Evolutionary conservation across 2,888 invertebrate species (phyloP), one percentile per base, ranked within the genome.

Genomic region (Sclerodermus sp.): DNA sequence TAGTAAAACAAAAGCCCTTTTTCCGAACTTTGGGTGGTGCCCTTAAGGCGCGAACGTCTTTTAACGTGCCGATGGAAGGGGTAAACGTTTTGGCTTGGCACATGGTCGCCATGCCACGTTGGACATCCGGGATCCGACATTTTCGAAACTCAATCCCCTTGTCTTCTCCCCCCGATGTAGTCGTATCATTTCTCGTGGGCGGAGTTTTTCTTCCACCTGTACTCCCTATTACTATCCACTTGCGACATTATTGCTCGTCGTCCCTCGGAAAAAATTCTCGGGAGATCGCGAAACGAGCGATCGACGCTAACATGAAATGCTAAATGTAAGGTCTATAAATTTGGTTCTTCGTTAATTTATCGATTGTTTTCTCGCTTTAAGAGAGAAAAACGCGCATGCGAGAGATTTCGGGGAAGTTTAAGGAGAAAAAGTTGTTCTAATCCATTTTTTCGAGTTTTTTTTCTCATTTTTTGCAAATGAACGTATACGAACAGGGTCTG

Each of bases 401-500:
- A n/a, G n/a, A n/a, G n/a, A n/a, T n/a, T n/a, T n/a, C n/a, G n/a
- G n/a, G n/a, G n/a, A n/a, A n/a, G n/a, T n/a, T n/a, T n/a, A n/a
- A n/a, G n/a, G n/a, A n/a, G n/a, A n/a, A n/a, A n/a, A n/a, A n/a
- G n/a, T n/a, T n/a, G n/a, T n/a, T n/a, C n/a, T n/a, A n/a, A n/a
- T n/a, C n/a, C n/a, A n/a, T n/a, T n/a, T n/a, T n/a, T 34, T 43
- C 43, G 16, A 30, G 49, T 51, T 29, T 51, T 47, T 55, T 50
- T 51, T 47, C 31, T 31, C 48, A 48, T 60, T 60, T 59, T 59
- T 57, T 63, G 60, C 60, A 48, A 57, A 55, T 55, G 57, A 53
- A 60, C 61, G 51, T 50, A 57, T 60, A 53, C 55, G 55, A 36
- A 53, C 60, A 46, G 64, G 49, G 61, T 70, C 72, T 73, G 73